Percentiles rank a stretch among this genome's conserved stretches.
phyloP scores from a whole-genome alignment of 2,888 invertebrate genomes.

The Coelinius sp. region DNA sequence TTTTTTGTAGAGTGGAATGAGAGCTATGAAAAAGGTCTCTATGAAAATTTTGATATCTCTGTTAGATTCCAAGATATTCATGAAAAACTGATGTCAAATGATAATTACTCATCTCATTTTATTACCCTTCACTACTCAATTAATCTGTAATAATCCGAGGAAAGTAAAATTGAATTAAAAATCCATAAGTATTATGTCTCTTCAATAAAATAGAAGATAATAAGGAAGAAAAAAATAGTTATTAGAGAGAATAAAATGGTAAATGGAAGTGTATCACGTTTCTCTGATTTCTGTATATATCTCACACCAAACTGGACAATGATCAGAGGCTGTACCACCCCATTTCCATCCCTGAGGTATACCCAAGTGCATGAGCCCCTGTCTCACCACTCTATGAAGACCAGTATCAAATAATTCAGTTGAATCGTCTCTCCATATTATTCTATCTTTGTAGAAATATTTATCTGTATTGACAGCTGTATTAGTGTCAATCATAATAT shows the following conservation, averaged over 20 bases:
- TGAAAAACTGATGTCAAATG: too few species aligned
- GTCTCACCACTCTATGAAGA: constrained; percentile 76
- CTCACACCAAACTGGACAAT: constrained; percentile 85
- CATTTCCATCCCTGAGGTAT: constrained; percentile 89
- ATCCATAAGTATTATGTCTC: not conserved
- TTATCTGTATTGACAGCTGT: constrained; percentile 47
- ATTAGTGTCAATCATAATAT: constrained; percentile 44
- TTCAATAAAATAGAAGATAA: not conserved
- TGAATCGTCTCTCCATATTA: constrained; percentile 51
- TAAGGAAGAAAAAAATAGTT: not conserved
- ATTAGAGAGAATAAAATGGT: not conserved
- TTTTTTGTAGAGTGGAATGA: too few species aligned
- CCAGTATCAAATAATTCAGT: constrained; percentile 69
- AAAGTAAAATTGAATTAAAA: constrained; percentile 12
- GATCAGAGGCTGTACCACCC: constrained; percentile 84
- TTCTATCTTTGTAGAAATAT: constrained; percentile 49
- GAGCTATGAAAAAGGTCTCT: too few species aligned
- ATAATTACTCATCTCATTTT: too few species aligned
- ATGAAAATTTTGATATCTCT: too few species aligned
- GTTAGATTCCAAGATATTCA: not conserved
- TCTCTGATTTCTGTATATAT: constrained; percentile 65
- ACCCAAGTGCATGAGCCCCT: constrained; percentile 82
- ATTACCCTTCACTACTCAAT: not conserved
- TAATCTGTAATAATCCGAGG: not conserved
- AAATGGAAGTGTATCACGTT: constrained; percentile 35